phyloP scores from a whole-genome alignment of 2,113 vertebrate genomes.

The Triplophysa rosa region DNA sequence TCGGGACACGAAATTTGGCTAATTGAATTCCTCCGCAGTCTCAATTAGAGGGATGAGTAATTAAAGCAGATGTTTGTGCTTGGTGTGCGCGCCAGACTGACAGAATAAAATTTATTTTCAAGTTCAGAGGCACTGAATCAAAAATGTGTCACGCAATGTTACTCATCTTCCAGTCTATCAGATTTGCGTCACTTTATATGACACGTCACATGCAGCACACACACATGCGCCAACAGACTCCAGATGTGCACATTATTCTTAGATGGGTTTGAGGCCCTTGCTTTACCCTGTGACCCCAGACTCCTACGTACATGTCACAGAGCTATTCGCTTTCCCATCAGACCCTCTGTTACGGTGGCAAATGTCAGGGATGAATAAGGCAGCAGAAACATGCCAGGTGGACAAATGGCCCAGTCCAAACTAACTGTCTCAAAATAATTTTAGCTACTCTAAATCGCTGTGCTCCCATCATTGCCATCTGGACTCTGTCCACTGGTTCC shows the following conservation, averaged over 20 bases:
- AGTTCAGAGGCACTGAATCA: neutral
- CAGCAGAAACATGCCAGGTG: slow-evolving; percentile 66
- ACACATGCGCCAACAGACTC: neutral
- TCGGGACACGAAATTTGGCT: slow-evolving; percentile 45
- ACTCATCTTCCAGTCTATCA: neutral
- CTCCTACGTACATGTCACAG: slow-evolving; percentile 44
- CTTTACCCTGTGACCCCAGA: slow-evolving; percentile 27
- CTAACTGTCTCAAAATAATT: slow-evolving; percentile 65
- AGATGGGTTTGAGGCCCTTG: slow-evolving; percentile 3
- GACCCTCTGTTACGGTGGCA: slow-evolving; percentile 59
- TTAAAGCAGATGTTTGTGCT: slow-evolving; percentile 57
- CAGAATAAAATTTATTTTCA: slow-evolving; percentile 30
- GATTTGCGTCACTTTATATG: slow-evolving; percentile 7
- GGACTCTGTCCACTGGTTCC: slow-evolving; percentile 54
- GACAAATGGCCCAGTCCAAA: slow-evolving; percentile 56
- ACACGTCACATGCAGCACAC: neutral
- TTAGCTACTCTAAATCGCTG: slow-evolving; percentile 62
- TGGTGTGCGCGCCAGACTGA: slow-evolving; percentile 6
- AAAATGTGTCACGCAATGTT: neutral
- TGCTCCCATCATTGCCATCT: slow-evolving; percentile 66
- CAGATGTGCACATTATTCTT: slow-evolving; percentile 9
- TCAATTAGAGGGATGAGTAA: slow-evolving; percentile 58
- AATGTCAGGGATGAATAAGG: slow-evolving; percentile 64
- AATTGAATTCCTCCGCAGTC: slow-evolving; percentile 62
- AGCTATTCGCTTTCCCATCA: slow-evolving; percentile 66